Evolutionary conservation across 2,888 invertebrate genomes (phyloP), one percentile per base, ranked within the genome.

Genomic region (Sarcophaga caerulescens): DNA sequence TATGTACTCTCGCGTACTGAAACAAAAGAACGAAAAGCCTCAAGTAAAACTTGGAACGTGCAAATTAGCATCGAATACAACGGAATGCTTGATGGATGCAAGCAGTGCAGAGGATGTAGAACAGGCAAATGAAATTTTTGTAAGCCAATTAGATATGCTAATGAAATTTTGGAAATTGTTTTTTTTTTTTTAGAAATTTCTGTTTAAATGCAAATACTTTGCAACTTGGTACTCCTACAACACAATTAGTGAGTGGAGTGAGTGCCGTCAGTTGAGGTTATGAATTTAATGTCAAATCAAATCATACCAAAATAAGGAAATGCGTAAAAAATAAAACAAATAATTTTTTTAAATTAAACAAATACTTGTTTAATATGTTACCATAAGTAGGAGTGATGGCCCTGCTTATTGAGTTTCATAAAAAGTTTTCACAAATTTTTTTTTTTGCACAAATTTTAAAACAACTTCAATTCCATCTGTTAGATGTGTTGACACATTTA

Each of bases 81-180:
- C 47, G 25, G 63, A 47, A 65, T 35, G 63, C 11, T 10, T 19
- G n/a, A 71, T 60, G 74, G 5, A 44, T 44, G 45, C 6, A 21
- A n/a, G 23, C 12, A 45, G 17, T 35, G 8, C 35, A 52, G 57
- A 45, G 45, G 25, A 4, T 14, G 19, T 12, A n/a, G 23, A 45
- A 65, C 45, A 68, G 57, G 25, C 45, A 47, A 71, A 79, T 63
- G 23, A 79, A 66, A 52, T 73, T 73, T 74, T 81, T 81, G 52
- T 76, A 81, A 76, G 70, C 23, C 70, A 81, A 76, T 81, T 70
- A 81, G 70, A 76, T 76, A 76, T 81, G 70, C 75, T 81, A 81
- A 81, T 76, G 52, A 76, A 76, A 52, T 62, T 70, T 57, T 59
- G 14, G n/a, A 17, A 62, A n/a, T 14, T 62, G 47, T 45, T 23